Conservation (phyloP, 2,797 vertebrate species). For the Perodicticus potto region DNA sequence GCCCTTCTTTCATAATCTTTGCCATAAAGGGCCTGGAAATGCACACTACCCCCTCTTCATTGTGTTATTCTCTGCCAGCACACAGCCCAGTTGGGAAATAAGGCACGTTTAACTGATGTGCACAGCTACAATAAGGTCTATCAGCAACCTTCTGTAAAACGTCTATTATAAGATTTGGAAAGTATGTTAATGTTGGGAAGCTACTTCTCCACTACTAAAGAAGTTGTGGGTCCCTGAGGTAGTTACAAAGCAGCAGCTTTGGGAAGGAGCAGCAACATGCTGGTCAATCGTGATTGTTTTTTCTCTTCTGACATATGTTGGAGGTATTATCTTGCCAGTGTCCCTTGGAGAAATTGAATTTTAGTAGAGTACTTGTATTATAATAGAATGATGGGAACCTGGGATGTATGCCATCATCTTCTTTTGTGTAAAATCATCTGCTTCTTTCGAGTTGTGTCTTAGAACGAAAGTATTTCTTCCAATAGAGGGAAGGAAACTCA, state of each 20-base stretch:
- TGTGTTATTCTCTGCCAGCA: slow-evolving; percentile 56
- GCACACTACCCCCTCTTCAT: neutral
- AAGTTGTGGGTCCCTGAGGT: neutral
- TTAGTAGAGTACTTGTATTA: neutral
- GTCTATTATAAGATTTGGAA: neutral
- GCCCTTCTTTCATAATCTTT: slow-evolving; percentile 41
- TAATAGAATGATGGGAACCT: neutral
- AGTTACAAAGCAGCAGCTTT: neutral
- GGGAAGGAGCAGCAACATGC: neutral
- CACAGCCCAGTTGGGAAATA: slow-evolving; percentile 23
- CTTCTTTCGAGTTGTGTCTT: slow-evolving; percentile 36
- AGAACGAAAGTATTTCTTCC: neutral
- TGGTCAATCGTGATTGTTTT: neutral
- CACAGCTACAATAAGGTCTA: slow-evolving; percentile 25
- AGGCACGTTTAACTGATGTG: slow-evolving; percentile 36
- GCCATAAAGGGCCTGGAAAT: slow-evolving; percentile 47
- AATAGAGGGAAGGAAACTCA: neutral
- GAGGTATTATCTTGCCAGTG: neutral
- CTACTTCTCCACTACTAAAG: neutral
- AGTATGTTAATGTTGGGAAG: neutral
- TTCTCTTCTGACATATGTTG: neutral
- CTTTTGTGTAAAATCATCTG: neutral
- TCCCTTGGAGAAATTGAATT: neutral
- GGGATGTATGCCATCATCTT: neutral
- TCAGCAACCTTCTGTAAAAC: slow-evolving; percentile 35